Evolutionary conservation across 2,113 vertebrate species (phyloP).

Genomic region (Heloderma charlesbogerti): DNA sequence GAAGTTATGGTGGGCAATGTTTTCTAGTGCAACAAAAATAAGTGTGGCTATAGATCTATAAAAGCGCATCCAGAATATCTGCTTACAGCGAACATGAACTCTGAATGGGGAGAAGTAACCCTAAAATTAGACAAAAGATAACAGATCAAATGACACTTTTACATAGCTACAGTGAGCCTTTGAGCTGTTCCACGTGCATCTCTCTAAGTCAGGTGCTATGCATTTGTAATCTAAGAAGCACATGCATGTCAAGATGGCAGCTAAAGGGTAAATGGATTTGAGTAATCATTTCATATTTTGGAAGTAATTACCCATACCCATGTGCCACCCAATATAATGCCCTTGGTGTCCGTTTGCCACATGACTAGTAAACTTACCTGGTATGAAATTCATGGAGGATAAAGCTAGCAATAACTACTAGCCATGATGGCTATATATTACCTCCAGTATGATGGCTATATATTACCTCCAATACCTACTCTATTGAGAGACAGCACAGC

Average conservation of each 20-base stretch:
- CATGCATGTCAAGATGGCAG: neutral
- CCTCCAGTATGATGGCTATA: too few species aligned
- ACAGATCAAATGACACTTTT: neutral
- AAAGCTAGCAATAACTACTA: too few species aligned
- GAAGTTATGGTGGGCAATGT: neutral
- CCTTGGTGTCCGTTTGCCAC: neutral
- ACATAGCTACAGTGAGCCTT: too few species aligned
- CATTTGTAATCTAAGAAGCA: slow-evolving; percentile 27
- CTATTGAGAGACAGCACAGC: too few species aligned
- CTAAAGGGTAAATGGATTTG: neutral
- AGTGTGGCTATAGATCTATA: neutral
- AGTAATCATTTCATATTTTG: neutral
- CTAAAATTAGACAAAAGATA: neutral
- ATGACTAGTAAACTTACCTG: neutral
- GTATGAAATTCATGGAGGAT: too few species aligned
- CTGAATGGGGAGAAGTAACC: neutral
- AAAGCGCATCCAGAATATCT: neutral
- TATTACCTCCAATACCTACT: too few species aligned
- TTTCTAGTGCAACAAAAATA: neutral
- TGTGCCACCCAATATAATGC: neutral
- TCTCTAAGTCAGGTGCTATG: slow-evolving; percentile 19
- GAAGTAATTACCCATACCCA: too few species aligned
- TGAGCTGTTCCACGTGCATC: too few species aligned
- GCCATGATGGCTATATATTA: too few species aligned
- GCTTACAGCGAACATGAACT: neutral